Percentiles rank a stretch among this genome's conserved stretches.
Evolutionary conservation across 2,797 vertebrate species (phyloP).

Genomic region (Enteromius fasciolatus): DNA sequence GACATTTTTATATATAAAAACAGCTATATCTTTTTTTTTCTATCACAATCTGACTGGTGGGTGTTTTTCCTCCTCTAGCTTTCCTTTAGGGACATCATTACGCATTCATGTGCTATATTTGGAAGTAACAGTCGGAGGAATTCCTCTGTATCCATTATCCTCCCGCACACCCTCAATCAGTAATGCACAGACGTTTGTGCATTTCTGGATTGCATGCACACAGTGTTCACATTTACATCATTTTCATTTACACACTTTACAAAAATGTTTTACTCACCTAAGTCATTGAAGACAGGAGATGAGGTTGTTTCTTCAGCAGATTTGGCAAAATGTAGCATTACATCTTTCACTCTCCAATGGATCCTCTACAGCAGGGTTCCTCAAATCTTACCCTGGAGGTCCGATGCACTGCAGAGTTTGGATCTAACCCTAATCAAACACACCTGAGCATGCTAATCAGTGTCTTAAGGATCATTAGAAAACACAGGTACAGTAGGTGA

Average conservation of each 20-base stretch:
- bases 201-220: not conserved
- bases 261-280: not conserved
- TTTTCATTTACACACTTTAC: not conserved
- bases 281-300: not conserved
- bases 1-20: conserved; percentile 13
- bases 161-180: conserved; percentile 46
- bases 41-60: conserved; percentile 7
- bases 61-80: conserved; percentile 43
- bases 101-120: conserved; percentile 39
- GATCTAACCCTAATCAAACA: no score
- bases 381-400: no score
- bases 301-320: no score
- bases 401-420: no score
- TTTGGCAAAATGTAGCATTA: not conserved
- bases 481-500: no score
- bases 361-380: not conserved
- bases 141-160: conserved; percentile 51
- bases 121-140: conserved; percentile 40
- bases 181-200: not conserved
- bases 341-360: not conserved
- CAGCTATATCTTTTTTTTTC: not conserved
- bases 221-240: not conserved
- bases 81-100: conserved; percentile 47
- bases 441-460: no score
- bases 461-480: no score